A percentile compares a stretch with the other conserved stretches of the same genome.
phyloP scores from a whole-genome alignment of 2,113 vertebrate genomes.

The Indicator indicator region DNA sequence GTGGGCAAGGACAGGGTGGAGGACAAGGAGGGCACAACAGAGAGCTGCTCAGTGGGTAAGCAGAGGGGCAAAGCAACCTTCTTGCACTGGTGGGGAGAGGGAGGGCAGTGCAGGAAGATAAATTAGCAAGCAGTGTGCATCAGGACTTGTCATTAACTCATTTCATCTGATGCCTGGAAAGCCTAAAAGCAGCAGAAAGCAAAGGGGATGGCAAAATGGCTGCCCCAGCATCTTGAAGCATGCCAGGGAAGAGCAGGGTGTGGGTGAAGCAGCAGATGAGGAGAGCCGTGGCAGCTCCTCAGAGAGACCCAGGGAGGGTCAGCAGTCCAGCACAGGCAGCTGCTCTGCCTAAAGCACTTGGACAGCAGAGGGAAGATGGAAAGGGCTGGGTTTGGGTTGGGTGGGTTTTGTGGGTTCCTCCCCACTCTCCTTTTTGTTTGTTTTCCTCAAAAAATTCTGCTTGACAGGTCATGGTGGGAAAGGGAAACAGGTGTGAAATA shows the following conservation, averaged over 20 bases:
- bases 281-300: neutral
- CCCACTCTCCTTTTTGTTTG: neutral
- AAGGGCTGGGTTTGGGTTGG: neutral
- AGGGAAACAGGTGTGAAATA: neutral
- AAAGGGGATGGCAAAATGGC: neutral
- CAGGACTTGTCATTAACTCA: neutral
- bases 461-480: neutral
- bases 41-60: conserved; percentile 55
- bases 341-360: neutral
- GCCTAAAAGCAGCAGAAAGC: neutral
- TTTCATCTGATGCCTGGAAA: neutral
- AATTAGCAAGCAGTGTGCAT: neutral
- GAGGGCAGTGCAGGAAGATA: neutral
- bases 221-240: accelerated
- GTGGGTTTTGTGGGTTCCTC: neutral
- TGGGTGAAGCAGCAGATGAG: neutral
- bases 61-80: neutral
- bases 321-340: neutral
- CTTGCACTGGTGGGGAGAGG: accelerated
- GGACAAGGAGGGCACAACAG: neutral
- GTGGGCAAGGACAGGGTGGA: conserved; percentile 48
- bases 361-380: neutral
- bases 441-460: neutral
- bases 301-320: neutral
- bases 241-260: neutral